These are phyloP conservation scores for Osmerus eperlanus DNA, from an alignment of 2,113 vertebrate genomes.

Conservation along the genomic window DNA sequence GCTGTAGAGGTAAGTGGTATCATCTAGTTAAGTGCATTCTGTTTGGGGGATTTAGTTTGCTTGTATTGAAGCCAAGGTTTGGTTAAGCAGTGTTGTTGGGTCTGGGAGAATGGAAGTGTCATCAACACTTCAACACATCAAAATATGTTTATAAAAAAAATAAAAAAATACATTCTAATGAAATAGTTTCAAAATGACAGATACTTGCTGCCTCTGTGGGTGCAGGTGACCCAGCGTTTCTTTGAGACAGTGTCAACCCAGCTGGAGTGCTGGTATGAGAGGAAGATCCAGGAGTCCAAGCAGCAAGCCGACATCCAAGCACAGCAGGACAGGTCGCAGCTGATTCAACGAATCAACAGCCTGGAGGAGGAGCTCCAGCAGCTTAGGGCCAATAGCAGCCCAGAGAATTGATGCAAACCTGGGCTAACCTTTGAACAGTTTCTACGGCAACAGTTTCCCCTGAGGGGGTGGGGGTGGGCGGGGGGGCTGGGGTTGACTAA, in stretches of 20 bases:
- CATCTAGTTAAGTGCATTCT: too few species aligned
- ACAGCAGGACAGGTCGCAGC: constrained; percentile 73
- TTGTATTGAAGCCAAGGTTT: too few species aligned
- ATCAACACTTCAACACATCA: too few species aligned
- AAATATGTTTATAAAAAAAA: too few species aligned
- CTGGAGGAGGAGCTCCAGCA: constrained; percentile 84
- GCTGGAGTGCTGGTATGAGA: constrained; percentile 90
- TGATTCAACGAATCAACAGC: constrained; percentile 78
- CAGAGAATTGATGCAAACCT: constrained; percentile 41
- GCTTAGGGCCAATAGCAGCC: constrained; percentile 76
- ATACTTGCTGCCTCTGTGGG: neutral
- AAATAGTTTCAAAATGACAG: neutral
- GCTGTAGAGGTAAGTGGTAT: constrained; percentile 73
- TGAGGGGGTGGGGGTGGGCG: too few species aligned
- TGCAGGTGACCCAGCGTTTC: constrained; percentile 81
- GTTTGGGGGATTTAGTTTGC: too few species aligned
- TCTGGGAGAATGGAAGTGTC: too few species aligned
- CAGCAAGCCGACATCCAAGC: constrained; percentile 76
- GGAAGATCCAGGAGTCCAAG: constrained; percentile 82
- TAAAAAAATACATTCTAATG: too few species aligned
- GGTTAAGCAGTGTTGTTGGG: too few species aligned
- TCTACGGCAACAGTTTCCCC: neutral
- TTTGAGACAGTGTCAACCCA: constrained; percentile 80
- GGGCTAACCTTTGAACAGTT: neutral
- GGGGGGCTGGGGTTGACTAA: neutral